phyloP scores from a whole-genome alignment of 92 coral and sea anemone species.

The Isaurus tuberculatus region DNA sequence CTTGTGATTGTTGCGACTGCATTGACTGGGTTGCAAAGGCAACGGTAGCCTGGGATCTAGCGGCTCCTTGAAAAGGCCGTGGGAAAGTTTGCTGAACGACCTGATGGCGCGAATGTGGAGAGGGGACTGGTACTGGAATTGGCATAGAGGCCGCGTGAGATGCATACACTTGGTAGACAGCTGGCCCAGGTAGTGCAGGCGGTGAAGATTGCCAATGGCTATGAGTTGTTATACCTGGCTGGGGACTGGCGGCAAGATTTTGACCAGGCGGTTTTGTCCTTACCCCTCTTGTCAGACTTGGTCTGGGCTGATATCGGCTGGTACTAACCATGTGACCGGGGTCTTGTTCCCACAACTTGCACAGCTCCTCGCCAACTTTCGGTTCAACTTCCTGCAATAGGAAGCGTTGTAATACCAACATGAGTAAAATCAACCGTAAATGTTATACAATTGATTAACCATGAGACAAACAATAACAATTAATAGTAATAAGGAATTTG shows the following conservation, averaged over 20 bases:
- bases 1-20: slow-evolving; percentile 20
- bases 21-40: slow-evolving; percentile 61
- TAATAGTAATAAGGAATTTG: too few relatives aligned
- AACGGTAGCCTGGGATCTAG: slow-evolving; percentile 70
- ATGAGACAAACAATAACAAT: too few relatives aligned
- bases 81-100: slow-evolving; percentile 77
- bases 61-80: slow-evolving; percentile 68
- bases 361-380: slow-evolving; percentile 86
- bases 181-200: slow-evolving; percentile 65
- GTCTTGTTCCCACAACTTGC: slow-evolving; percentile 89
- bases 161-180: slow-evolving; percentile 84
- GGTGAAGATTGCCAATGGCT: slow-evolving; percentile 83
- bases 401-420: neutral
- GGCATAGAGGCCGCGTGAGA: slow-evolving; percentile 98
- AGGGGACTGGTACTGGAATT: slow-evolving; percentile 93
- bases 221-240: slow-evolving; percentile 41
- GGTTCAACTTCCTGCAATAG: slow-evolving; percentile 90
- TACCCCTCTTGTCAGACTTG: slow-evolving; percentile 47
- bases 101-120: slow-evolving; percentile 80
- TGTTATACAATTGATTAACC: too few relatives aligned
- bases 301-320: slow-evolving; percentile 58
- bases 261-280: slow-evolving; percentile 60
- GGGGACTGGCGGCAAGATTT: slow-evolving; percentile 44
- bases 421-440: too few relatives aligned
- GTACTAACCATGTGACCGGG: slow-evolving; percentile 48